phyloP scores from a whole-genome alignment of 2,888 invertebrate genomes.

The Macrosoma leucophasiata region DNA sequence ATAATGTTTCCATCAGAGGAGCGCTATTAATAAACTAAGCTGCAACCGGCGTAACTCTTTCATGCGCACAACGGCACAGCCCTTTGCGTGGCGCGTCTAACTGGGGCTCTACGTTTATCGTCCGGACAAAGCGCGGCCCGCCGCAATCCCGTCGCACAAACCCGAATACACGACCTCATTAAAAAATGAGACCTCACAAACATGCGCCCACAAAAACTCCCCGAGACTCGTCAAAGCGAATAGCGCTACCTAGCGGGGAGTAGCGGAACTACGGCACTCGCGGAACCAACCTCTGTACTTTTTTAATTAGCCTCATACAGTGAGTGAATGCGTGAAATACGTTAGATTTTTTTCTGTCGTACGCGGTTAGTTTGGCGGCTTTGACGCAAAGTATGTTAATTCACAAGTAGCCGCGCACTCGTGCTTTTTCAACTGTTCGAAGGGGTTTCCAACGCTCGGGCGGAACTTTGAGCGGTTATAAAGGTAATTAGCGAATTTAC shows the following conservation, averaged over 20 bases:
- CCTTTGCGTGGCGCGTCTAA: slow-evolving; percentile 45
- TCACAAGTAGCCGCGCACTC: slow-evolving; percentile 52
- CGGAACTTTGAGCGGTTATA: slow-evolving; percentile 32
- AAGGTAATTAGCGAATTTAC: slow-evolving; percentile 42
- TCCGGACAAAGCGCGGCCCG: slow-evolving; percentile 46
- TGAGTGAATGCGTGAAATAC: slow-evolving; percentile 66
- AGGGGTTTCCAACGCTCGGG: slow-evolving; percentile 33
- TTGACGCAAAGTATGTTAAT: slow-evolving; percentile 73
- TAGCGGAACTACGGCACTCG: slow-evolving; percentile 70
- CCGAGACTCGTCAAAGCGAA: slow-evolving; percentile 60
- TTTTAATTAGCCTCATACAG: slow-evolving; percentile 73
- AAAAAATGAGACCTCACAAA: slow-evolving; percentile 66
- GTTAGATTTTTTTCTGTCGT: slow-evolving; percentile 58
- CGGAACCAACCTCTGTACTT: slow-evolving; percentile 66
- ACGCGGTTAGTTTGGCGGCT: slow-evolving; percentile 68
- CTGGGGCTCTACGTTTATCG: slow-evolving; percentile 32
- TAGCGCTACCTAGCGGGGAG: slow-evolving; percentile 66
- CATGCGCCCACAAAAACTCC: slow-evolving; percentile 49
- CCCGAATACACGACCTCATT: slow-evolving; percentile 70
- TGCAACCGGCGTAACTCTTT: slow-evolving; percentile 56
- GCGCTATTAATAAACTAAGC: slow-evolving; percentile 57
- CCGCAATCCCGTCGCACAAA: slow-evolving; percentile 43
- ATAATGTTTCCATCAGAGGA: slow-evolving; percentile 32
- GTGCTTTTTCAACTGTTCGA: slow-evolving; percentile 53
- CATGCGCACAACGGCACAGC: slow-evolving; percentile 39